Conservation (phyloP, 2,113 vertebrate species). For the Ptilorrhoa leucosticta region DNA sequence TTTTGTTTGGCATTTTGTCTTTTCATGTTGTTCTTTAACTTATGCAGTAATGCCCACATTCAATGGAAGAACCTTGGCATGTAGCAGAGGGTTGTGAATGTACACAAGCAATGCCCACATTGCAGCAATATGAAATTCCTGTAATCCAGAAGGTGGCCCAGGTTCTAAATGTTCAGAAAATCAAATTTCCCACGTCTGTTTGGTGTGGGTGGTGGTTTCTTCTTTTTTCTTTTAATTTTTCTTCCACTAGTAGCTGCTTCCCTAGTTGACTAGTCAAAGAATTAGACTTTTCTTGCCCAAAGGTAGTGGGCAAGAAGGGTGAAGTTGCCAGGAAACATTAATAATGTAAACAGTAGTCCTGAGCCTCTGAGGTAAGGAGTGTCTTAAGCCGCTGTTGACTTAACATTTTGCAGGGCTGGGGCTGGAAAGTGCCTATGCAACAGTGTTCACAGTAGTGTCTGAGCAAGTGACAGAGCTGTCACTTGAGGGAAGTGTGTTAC, state of each 20-base stretch:
- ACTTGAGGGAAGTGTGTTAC: background rate
- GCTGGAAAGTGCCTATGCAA: rapidly evolving
- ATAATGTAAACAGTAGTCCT: background rate
- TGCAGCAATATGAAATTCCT: background rate
- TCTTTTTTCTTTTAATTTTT: too few species aligned
- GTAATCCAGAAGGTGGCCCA: background rate
- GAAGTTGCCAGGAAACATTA: background rate
- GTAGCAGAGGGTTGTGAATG: rapidly evolving
- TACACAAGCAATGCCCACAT: background rate
- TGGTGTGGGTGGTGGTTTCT: background rate
- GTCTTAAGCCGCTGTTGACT: background rate
- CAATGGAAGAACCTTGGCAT: background rate
- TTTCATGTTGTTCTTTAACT: background rate
- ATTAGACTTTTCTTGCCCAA: background rate
- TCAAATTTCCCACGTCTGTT: background rate
- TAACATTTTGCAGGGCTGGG: background rate
- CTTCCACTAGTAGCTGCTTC: background rate
- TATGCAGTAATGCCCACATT: rapidly evolving
- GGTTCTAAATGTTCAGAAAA: background rate
- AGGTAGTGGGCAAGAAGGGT: background rate
- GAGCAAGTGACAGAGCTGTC: background rate
- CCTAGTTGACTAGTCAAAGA: background rate
- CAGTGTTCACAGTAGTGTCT: background rate
- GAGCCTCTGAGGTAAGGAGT: background rate
- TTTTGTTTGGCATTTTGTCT: background rate